Evolutionary conservation across 2,797 vertebrate genomes (phyloP), one percentile per base, ranked within the genome.

Genomic region (Spinus pinus): DNA sequence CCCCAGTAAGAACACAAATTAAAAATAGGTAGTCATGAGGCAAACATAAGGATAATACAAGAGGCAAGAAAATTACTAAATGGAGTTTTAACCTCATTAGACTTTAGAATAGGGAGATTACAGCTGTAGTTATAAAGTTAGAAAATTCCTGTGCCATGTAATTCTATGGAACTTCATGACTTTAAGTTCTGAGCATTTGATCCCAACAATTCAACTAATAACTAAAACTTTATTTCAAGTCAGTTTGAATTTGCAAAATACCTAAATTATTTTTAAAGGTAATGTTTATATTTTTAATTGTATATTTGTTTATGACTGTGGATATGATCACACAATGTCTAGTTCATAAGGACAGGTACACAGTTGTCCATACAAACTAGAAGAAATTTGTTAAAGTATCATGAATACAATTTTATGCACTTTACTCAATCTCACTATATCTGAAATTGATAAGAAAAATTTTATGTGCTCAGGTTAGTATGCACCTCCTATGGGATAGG

Each of bases 321-420:
- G 24, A 28, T 65, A 23, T 8, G 12, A 17, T 65, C 13, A 39
- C 30, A 51, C 3, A 79, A 28, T 31, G 2, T 22, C 14, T 61
- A 56, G 14, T 47, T 65, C 15, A 12, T 33, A 37, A 12, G 8
- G 42, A 56, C 3, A 51, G 4, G 46, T 14, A 44, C 4, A 20
- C 9, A 50, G 0, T 1, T n/a, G 7, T 44, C 25, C 8, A 21
- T 49, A 57, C 33, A 35, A 54, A 74, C 66, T 30, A 47, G 3
- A 62, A 89, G 7, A 74, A 56, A 69, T 60, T 30, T 53, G 12
- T 6, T 39, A 66, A 84, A 77, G 73, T 28, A 41, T 0, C 5
- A 42, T 78, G 0, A 66, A 53, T 9, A 73, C 49, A 73, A 77
- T 61, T 16, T 12, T 22, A 22, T 28, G 11, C 0, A 62, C 82